Evolutionary conservation across 2,888 invertebrate genomes (phyloP).

Genomic region (Dasysyrphus albostriatus): DNA sequence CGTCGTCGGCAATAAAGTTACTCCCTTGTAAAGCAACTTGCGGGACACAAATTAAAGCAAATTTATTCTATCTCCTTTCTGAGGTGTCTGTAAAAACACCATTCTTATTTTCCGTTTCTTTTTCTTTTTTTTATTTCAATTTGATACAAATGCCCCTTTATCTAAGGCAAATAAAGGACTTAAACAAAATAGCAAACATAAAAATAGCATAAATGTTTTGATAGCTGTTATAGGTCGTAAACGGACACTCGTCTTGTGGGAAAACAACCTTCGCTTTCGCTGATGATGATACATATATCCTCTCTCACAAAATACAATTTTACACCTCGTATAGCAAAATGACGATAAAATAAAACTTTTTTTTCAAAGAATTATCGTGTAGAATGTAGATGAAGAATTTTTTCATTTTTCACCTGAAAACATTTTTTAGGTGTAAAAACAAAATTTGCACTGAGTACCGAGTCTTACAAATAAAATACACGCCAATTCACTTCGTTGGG

Average conservation of each 20-base stretch:
- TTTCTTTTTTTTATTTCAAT: slow-evolving; percentile 21
- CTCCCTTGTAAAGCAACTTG: slow-evolving; percentile 19
- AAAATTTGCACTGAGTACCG: not conserved
- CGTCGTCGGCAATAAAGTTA: not conserved
- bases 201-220: slow-evolving; percentile 53
- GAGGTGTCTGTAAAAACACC: slow-evolving; percentile 8
- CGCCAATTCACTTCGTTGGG: slow-evolving; percentile 30
- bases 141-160: slow-evolving; percentile 22
- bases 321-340: slow-evolving; percentile 34
- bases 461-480: slow-evolving; percentile 30
- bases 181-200: slow-evolving; percentile 29
- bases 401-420: slow-evolving; percentile 8
- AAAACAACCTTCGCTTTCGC: not conserved
- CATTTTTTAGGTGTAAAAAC: not conserved
- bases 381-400: slow-evolving; percentile 11
- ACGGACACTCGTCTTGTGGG: slow-evolving; percentile 39
- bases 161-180: slow-evolving; percentile 34
- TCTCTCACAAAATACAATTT: slow-evolving; percentile 18
- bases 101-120: not conserved
- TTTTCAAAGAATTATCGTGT: not conserved
- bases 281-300: not conserved
- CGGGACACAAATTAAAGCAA: slow-evolving; percentile 27
- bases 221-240: slow-evolving; percentile 42
- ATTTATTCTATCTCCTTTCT: slow-evolving; percentile 26
- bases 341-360: slow-evolving; percentile 10